These are phyloP conservation scores for Lycaena phlaeas DNA, from an alignment of 2,888 invertebrate species.

Conservation along the genomic window DNA sequence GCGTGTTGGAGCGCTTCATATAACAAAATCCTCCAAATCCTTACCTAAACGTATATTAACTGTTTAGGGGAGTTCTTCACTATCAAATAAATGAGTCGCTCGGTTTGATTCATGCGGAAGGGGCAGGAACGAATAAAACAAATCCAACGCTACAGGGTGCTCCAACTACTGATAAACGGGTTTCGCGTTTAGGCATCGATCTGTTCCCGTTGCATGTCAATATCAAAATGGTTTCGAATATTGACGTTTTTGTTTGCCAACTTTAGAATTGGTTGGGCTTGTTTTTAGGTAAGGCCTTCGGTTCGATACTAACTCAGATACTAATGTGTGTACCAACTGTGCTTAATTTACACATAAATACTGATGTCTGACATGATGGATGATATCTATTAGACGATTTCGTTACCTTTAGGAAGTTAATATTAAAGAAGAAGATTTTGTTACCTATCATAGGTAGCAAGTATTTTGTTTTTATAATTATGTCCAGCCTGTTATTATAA, in stretches of 20 bases:
- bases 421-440: too few species aligned
- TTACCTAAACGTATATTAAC: slow-evolving; percentile 6
- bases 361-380: too few species aligned
- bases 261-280: not conserved
- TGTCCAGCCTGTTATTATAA: too few species aligned
- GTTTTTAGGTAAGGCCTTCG: too few species aligned
- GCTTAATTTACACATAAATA: too few species aligned
- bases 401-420: too few species aligned
- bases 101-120: slow-evolving; percentile 67
- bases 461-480: too few species aligned
- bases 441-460: too few species aligned
- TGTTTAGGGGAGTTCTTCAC: slow-evolving; percentile 25
- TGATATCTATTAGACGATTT: too few species aligned
- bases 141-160: slow-evolving; percentile 39
- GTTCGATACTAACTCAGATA: too few species aligned
- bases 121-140: slow-evolving; percentile 66
- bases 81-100: slow-evolving; percentile 67
- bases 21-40: slow-evolving; percentile 8
- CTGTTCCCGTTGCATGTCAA: slow-evolving; percentile 3
- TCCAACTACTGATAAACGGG: slow-evolving; percentile 17
- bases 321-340: too few species aligned
- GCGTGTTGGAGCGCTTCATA: too few species aligned
- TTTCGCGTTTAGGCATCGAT: slow-evolving; percentile 12
- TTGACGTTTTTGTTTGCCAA: not conserved
- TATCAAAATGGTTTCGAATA: not conserved